Percentiles rank a stretch among this genome's conserved stretches.
Evolutionary conservation across 2,888 invertebrate species (phyloP).

Genomic region (Cylloceria caligata): DNA sequence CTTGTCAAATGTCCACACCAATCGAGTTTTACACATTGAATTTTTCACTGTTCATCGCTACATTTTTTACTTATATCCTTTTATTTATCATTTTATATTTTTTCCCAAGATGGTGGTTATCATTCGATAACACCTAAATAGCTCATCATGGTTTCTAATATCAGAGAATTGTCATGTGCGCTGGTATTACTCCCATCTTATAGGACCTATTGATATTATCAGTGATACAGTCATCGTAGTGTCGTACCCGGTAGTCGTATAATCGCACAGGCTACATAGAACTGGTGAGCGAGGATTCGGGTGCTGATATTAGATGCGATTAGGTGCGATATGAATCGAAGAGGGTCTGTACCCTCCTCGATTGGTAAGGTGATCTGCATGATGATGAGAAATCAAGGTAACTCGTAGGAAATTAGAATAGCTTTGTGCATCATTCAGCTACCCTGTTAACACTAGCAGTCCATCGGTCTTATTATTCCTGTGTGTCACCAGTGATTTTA

Average conservation of each 20-base stretch:
- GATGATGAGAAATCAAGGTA: conserved; percentile 62
- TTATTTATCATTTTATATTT: no score
- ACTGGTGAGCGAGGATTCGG: neutral
- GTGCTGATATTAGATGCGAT: no score
- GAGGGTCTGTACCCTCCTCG: conserved; percentile 37
- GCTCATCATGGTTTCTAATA: neutral
- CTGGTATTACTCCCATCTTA: neutral
- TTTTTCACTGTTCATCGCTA: no score
- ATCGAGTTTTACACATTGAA: no score
- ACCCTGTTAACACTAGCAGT: neutral
- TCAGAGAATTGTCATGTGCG: neutral
- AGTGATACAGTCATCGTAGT: neutral
- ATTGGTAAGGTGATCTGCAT: conserved; percentile 57
- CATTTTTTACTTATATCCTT: no score
- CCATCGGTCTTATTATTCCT: neutral
- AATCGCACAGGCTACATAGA: neutral
- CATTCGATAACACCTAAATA: neutral
- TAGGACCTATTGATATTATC: neutral
- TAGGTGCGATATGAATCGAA: no score
- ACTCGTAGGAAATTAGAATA: conserved; percentile 59
- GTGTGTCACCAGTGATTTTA: neutral
- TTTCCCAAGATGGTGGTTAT: no score
- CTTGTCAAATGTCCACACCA: no score
- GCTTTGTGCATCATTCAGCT: neutral
- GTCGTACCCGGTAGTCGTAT: conserved; percentile 8